phyloP scores from a whole-genome alignment of 2,888 invertebrate genomes.

The Leucania comma region DNA sequence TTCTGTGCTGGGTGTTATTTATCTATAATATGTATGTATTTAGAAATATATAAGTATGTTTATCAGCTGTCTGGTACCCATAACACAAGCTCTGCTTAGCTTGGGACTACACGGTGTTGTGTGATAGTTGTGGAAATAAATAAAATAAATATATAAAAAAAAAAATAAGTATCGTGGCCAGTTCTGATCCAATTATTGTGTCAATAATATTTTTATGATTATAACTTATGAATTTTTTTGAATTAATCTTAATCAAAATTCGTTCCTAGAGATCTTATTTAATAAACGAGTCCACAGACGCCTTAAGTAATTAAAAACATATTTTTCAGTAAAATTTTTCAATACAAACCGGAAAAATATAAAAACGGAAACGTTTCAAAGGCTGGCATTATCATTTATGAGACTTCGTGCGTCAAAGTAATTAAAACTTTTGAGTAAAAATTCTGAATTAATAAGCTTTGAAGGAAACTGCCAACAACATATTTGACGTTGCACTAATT shows the following conservation, averaged over 20 bases:
- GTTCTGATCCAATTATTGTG: too few species aligned
- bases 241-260: background rate
- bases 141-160: too few species aligned
- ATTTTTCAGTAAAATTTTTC: background rate
- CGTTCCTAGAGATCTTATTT: background rate
- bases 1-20: too few species aligned
- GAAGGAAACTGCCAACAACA: conserved; percentile 45
- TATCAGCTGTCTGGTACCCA: too few species aligned
- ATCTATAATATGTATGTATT: too few species aligned
- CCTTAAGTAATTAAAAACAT: background rate
- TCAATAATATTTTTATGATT: too few species aligned
- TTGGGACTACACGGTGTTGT: too few species aligned
- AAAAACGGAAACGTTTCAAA: conserved; percentile 21
- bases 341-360: conserved; percentile 12
- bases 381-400: conserved; percentile 40
- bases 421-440: conserved; percentile 57
- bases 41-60: too few species aligned
- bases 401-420: conserved; percentile 46
- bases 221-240: too few species aligned
- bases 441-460: conserved; percentile 55
- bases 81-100: too few species aligned
- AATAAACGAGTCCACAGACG: background rate
- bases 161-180: too few species aligned
- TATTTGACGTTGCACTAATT: conserved; percentile 56
- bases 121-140: too few species aligned